phyloP scores from a whole-genome alignment of 2,113 vertebrate species.

The Leptocoma aspasia region DNA sequence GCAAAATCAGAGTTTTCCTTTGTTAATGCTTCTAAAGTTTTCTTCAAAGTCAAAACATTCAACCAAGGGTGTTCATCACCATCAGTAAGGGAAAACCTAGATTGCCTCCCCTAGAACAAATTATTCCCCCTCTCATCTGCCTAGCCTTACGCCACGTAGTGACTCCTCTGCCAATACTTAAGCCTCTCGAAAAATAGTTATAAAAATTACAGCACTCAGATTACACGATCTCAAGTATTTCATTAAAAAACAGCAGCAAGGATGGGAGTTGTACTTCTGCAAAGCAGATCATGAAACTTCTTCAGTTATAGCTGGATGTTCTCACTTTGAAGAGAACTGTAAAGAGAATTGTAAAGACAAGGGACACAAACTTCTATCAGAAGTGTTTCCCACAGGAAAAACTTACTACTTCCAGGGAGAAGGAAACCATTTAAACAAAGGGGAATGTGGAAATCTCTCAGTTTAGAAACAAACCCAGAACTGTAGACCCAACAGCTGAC shows the following conservation, averaged over 20 bases:
- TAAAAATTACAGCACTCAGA: neutral
- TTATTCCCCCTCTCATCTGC: neutral
- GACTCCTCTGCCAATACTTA: neutral
- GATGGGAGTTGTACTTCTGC: neutral
- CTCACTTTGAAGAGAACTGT: neutral
- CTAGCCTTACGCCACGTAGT: accelerated
- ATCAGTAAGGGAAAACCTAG: neutral
- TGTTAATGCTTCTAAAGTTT: neutral
- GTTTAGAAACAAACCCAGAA: neutral
- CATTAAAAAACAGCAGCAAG: neutral
- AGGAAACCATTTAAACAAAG: neutral
- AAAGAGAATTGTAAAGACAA: neutral
- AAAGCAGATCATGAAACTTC: neutral
- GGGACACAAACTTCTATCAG: neutral
- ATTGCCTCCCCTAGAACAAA: neutral
- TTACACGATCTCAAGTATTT: neutral
- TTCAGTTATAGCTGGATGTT: neutral
- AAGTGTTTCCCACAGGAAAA: neutral
- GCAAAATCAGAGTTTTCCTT: neutral
- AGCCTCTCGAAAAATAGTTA: neutral
- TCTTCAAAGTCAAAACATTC: neutral
- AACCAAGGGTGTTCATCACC: neutral
- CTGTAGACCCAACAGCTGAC: neutral
- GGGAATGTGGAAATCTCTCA: neutral
- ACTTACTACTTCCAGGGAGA: neutral